These are phyloP conservation scores for Sebastes flavidus DNA, from an alignment of 2,797 vertebrate genomes.

Conservation along the genomic window DNA sequence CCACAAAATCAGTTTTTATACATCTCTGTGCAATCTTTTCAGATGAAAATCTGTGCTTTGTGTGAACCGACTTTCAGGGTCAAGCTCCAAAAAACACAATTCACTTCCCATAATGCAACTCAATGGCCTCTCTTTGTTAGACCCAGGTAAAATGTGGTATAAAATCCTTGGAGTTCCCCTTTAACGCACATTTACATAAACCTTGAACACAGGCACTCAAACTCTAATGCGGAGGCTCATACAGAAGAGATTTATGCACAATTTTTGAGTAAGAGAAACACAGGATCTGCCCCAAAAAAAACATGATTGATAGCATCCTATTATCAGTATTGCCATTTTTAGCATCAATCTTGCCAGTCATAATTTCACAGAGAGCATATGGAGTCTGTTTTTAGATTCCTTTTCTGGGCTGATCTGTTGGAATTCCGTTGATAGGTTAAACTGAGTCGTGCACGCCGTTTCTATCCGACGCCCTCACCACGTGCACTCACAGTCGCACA, in stretches of 20 bases:
- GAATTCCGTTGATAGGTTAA: background rate
- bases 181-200: background rate
- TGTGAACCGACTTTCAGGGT: background rate
- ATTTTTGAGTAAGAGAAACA: background rate
- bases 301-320: background rate
- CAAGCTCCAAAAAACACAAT: too few relatives aligned
- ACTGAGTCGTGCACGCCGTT: background rate
- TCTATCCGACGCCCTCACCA: background rate
- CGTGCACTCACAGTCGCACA: conserved; percentile 9
- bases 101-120: too few relatives aligned
- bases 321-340: background rate
- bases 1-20: background rate
- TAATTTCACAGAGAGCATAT: background rate
- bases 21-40: background rate
- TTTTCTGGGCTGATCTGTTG: background rate
- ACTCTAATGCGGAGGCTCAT: background rate
- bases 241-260: background rate
- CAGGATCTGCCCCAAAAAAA: background rate
- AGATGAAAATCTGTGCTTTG: background rate
- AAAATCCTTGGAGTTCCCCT: too few relatives aligned
- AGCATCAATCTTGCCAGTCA: conserved; percentile 1
- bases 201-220: background rate
- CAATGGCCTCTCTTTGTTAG: background rate
- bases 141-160: background rate
- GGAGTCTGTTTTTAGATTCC: conserved; percentile 2